A percentile compares a stretch with the other conserved stretches of the same genome.
phyloP scores from a whole-genome alignment of 2,113 vertebrate genomes.

The Prinia subflava region DNA sequence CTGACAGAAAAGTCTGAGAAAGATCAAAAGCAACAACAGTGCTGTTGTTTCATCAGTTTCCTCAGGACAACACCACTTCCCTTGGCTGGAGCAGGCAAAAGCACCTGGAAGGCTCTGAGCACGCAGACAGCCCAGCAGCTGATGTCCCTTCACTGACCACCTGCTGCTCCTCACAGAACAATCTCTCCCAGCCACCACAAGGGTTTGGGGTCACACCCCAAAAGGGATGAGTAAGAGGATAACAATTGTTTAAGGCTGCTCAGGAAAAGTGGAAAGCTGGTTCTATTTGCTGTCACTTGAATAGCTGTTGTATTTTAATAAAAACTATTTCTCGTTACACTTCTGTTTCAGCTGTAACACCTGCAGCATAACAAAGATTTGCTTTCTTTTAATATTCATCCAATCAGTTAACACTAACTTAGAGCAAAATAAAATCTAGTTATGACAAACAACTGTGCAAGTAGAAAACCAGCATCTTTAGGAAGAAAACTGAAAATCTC shows the following conservation, averaged over 20 bases:
- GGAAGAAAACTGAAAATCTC: background rate
- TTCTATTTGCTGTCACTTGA: background rate
- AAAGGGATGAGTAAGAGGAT: background rate
- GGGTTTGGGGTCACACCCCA: background rate
- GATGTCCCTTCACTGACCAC: background rate
- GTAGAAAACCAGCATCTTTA: background rate
- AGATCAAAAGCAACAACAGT: background rate
- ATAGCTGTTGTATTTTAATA: background rate
- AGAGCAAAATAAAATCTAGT: background rate
- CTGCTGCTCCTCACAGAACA: background rate
- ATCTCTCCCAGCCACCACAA: background rate
- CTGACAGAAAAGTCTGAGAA: background rate
- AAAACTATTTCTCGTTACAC: background rate
- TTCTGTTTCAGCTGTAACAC: background rate
- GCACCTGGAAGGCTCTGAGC: rapidly evolving
- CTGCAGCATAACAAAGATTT: background rate
- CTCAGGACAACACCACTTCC: background rate
- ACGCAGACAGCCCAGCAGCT: background rate
- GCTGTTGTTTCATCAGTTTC: background rate
- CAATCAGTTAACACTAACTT: background rate
- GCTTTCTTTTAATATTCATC: background rate
- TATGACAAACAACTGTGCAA: background rate
- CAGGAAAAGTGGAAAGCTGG: background rate
- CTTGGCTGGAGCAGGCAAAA: background rate
- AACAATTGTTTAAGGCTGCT: background rate